Evolutionary conservation across 2,888 invertebrate genomes (phyloP), one percentile per base, ranked within the genome.

Genomic region (Agriopis aurantiaria): DNA sequence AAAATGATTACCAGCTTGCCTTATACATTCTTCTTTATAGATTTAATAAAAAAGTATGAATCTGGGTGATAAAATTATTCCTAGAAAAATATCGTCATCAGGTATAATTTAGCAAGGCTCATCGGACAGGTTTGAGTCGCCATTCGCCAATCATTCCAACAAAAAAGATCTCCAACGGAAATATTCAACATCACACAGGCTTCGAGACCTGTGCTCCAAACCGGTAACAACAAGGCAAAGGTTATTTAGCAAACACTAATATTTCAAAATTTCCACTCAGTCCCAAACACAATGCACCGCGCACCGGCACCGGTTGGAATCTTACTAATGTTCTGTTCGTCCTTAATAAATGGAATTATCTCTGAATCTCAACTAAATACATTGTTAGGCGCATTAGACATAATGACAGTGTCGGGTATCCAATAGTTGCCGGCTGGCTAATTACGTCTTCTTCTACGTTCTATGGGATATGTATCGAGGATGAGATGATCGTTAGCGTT

Each of bases 181-280:
- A 89, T 89, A 89, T 88, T 85, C 84, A 80, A 80, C 84, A 85
- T 82, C 82, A 80, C 82, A 80, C 83, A 82, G 81, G 80, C 83
- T 83, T 82, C n/a, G 61, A 83, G 80, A 52, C 49, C 80, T 80
- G 82, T 80, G 82, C 80, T 76, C 78, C 80, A 88, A 92, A 92
- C 91, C 90, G 91, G 91, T 90, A 91, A 82, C 75, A 81, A 78
- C 78, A 86, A 87, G 86, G 88, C 85, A 89, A 90, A 91, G 89
- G 88, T 90, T 91, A 88, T 82, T 78, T 83, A 83, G 84, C 84
- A 86, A 87, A 86, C 84, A 83, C 82, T 82, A 85, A 86, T 85
- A 85, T 84, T 83, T 84, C 82, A 80, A 78, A 77, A 80, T 78
- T 70, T 23, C 63, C 56, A 61, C 59, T 43, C 23, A 46, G 48